phyloP scores from a whole-genome alignment of 2,113 vertebrate species.

The Actinemys pallida region DNA sequence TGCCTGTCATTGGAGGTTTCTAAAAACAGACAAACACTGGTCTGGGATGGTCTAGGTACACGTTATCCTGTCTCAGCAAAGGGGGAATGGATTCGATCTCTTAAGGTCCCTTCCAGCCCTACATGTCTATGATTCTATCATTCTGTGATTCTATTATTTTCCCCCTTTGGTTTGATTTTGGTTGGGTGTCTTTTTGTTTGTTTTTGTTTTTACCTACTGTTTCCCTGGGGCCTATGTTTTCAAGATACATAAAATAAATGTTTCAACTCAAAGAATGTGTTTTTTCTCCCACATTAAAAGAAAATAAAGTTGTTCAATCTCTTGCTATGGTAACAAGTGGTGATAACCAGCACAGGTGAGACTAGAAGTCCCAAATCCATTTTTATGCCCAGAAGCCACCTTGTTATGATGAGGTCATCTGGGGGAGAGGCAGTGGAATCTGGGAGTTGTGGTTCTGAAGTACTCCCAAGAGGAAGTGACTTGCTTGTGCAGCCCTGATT shows the following conservation, averaged over 20 bases:
- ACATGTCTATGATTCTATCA: neutral
- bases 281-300: neutral
- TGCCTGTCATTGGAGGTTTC: neutral
- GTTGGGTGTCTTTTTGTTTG: neutral
- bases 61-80: neutral
- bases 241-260: neutral
- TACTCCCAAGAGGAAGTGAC: rapidly evolving
- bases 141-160: neutral
- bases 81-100: neutral
- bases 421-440: neutral
- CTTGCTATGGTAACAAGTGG: neutral
- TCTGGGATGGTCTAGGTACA: neutral
- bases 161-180: neutral
- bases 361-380: neutral
- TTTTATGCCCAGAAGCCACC: neutral
- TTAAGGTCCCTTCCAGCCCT: neutral
- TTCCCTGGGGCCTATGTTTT: neutral
- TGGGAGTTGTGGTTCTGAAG: neutral
- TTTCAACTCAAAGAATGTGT: neutral
- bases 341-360: neutral
- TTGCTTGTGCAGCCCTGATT: neutral
- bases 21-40: neutral
- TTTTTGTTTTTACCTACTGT: neutral
- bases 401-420: neutral
- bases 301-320: neutral